These are phyloP conservation scores for Montipora foliosa DNA, from an alignment of 64 coral and sea anemone species.

Conservation along the genomic window DNA sequence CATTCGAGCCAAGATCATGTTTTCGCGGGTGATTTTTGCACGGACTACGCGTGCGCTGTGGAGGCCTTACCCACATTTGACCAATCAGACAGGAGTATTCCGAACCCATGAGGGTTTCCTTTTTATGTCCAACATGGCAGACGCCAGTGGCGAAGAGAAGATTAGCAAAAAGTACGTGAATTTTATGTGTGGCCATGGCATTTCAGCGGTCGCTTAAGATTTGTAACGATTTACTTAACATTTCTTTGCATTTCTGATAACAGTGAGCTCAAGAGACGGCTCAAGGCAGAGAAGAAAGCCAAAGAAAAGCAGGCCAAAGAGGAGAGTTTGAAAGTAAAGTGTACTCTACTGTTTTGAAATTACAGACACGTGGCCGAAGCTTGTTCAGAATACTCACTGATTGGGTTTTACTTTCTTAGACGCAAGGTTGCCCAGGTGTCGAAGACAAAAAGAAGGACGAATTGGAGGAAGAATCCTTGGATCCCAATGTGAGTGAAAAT, in stretches of 20 bases:
- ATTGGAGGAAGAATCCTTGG: constrained; percentile 89
- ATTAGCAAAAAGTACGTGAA: constrained; percentile 88
- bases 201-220: neutral
- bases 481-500: constrained; percentile 93
- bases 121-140: constrained; percentile 82
- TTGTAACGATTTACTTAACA: neutral
- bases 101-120: constrained; percentile 47
- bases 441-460: constrained; percentile 91
- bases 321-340: constrained; percentile 59
- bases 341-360: neutral
- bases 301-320: constrained; percentile 97
- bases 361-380: constrained; percentile 20
- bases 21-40: constrained; percentile 51
- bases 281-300: constrained; percentile 96
- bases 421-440: constrained; percentile 30
- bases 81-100: constrained; percentile 71
- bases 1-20: neutral
- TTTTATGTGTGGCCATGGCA: neutral
- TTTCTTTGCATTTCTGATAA: neutral
- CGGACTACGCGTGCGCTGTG: constrained; percentile 65
- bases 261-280: constrained; percentile 92
- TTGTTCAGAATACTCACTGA: neutral
- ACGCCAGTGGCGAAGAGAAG: constrained; percentile 80
- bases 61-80: constrained; percentile 44
- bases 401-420: constrained; percentile 40